These are phyloP conservation scores for Megalops cyprinoides DNA, from an alignment of 2,797 vertebrate genomes.

Conservation along the genomic window DNA sequence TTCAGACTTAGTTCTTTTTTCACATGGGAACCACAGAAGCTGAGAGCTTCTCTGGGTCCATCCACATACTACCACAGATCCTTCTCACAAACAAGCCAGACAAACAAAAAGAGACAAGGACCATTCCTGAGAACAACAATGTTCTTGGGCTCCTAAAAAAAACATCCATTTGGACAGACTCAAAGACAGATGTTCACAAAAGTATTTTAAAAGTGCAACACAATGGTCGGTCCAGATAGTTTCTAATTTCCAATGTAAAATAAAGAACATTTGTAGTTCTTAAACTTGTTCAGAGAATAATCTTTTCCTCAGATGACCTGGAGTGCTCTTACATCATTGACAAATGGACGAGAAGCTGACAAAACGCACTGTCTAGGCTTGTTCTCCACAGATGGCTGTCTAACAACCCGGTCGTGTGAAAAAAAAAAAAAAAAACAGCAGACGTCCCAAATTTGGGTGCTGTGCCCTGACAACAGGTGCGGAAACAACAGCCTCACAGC, in stretches of 20 bases:
- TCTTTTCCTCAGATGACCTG: too few species aligned
- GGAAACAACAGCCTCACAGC: neutral
- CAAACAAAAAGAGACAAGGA: neutral
- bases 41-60: neutral
- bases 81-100: neutral
- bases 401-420: neutral
- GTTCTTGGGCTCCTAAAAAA: neutral
- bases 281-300: neutral
- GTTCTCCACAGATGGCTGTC: neutral
- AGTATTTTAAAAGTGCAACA: neutral
- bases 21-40: slow-evolving; percentile 5
- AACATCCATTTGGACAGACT: neutral
- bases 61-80: neutral
- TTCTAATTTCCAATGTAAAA: too few species aligned
- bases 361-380: neutral
- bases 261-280: neutral
- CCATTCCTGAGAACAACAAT: neutral
- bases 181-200: neutral
- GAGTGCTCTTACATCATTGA: neutral
- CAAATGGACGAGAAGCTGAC: slow-evolving; percentile 3
- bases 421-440: neutral
- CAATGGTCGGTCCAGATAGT: neutral
- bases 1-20: neutral
- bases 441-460: neutral
- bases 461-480: slow-evolving; percentile 12